A percentile compares a stretch with the other conserved stretches of the same genome.
Conservation (phyloP, 2,797 vertebrate genomes). For the Salmo trutta region DNA sequence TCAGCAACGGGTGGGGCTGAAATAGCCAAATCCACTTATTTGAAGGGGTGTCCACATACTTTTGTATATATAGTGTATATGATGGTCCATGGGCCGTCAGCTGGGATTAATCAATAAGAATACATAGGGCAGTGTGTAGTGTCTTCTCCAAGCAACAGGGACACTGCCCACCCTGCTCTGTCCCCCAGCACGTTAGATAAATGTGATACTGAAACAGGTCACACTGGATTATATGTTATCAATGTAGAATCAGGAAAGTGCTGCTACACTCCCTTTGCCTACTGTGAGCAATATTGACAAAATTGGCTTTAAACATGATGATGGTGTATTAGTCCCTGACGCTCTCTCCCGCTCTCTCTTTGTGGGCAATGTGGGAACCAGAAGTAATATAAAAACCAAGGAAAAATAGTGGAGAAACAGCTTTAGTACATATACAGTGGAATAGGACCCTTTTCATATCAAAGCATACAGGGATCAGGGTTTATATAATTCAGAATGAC, state of each 20-base stretch:
- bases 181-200: slow-evolving; percentile 98
- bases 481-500: slow-evolving; percentile 45
- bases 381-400: not conserved
- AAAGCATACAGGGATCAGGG: not conserved
- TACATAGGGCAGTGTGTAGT: slow-evolving; percentile 91
- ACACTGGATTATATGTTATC: slow-evolving; percentile 92
- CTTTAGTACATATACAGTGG: not conserved
- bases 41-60: no score
- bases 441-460: not conserved
- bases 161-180: slow-evolving; percentile 85
- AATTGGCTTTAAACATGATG: slow-evolving; percentile 75
- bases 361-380: slow-evolving; percentile 20
- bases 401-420: not conserved
- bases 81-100: slow-evolving; percentile 90
- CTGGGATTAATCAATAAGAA: slow-evolving; percentile 96
- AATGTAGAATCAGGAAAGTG: slow-evolving; percentile 91
- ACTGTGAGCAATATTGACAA: slow-evolving; percentile 96
- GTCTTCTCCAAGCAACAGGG: slow-evolving; percentile 91
- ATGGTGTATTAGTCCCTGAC: slow-evolving; percentile 54
- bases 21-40: no score
- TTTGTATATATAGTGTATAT: slow-evolving; percentile 58
- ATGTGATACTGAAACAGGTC: slow-evolving; percentile 92
- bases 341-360: slow-evolving; percentile 34
- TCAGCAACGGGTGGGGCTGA: no score
- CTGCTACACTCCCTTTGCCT: slow-evolving; percentile 90